These are phyloP conservation scores for Drosophila colorata DNA, from an alignment of 2,888 invertebrate genomes.

Conservation along the genomic window DNA sequence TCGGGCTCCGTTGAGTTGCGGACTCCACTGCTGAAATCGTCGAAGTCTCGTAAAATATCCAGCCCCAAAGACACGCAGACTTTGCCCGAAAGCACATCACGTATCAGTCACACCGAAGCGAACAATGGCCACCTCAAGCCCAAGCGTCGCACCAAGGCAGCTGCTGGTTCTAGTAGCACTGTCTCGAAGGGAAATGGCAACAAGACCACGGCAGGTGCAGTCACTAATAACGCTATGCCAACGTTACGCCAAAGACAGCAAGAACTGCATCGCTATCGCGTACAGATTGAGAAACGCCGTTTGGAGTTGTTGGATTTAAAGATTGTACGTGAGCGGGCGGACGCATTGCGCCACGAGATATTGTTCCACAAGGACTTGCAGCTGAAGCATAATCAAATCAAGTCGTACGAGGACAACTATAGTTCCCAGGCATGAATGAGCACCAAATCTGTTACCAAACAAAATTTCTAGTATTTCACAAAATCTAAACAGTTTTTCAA, in stretches of 20 bases:
- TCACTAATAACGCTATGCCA: slow-evolving; percentile 14
- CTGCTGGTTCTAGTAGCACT: slow-evolving; percentile 10
- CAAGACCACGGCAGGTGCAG: slow-evolving; percentile 15
- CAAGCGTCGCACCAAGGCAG: slow-evolving; percentile 34
- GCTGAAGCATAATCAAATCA: slow-evolving; percentile 62
- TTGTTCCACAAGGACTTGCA: slow-evolving; percentile 77
- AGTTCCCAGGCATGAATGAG: slow-evolving; percentile 58
- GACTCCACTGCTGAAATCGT: slow-evolving; percentile 29
- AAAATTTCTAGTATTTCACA: slow-evolving; percentile 23
- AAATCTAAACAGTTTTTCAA: slow-evolving; percentile 5
- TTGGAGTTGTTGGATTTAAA: slow-evolving; percentile 75
- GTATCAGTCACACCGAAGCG: slow-evolving; percentile 6
- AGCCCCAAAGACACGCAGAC: not conserved
- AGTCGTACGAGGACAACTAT: slow-evolving; percentile 59
- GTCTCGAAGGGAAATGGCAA: not conserved
- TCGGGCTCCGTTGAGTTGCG: slow-evolving; percentile 47
- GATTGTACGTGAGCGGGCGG: slow-evolving; percentile 74
- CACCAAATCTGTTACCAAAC: not conserved
- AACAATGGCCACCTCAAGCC: not conserved
- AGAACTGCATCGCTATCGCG: slow-evolving; percentile 74
- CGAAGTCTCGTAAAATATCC: slow-evolving; percentile 3
- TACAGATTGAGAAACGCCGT: slow-evolving; percentile 76
- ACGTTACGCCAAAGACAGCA: slow-evolving; percentile 70
- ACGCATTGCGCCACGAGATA: slow-evolving; percentile 68
- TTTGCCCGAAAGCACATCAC: slow-evolving; percentile 10